phyloP scores from a whole-genome alignment of 2,113 vertebrate genomes.

The Anas platyrhynchos region DNA sequence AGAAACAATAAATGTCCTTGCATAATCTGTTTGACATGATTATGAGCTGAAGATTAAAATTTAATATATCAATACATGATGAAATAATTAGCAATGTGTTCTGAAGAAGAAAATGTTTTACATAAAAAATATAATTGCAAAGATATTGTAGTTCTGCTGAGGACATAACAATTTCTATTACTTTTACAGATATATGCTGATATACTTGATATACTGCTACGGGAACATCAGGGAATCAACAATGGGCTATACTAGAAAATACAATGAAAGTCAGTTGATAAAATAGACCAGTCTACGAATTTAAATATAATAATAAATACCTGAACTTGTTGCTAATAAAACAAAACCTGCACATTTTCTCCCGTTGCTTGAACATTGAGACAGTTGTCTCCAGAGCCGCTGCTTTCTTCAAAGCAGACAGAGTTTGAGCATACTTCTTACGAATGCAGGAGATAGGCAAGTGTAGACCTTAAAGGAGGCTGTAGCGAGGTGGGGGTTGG shows the following conservation, averaged over 20 bases:
- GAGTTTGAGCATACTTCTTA: background rate
- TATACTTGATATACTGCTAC: background rate
- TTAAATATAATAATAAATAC: background rate
- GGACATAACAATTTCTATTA: background rate
- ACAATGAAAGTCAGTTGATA: background rate
- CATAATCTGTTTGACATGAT: background rate
- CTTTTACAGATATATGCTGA: background rate
- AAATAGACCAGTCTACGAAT: background rate
- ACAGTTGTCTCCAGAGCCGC: background rate
- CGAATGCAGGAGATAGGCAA: background rate
- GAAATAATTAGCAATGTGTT: background rate
- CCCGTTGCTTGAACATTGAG: background rate
- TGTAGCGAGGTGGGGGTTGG: too few relatives aligned
- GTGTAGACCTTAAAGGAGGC: background rate
- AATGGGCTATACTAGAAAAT: background rate
- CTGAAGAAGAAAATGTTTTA: background rate
- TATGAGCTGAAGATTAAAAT: constrained; percentile 33
- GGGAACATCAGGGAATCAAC: background rate
- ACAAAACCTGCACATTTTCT: background rate
- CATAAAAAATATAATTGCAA: background rate
- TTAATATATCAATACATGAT: background rate
- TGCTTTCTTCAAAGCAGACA: background rate
- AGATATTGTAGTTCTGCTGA: background rate
- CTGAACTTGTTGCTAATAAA: background rate
- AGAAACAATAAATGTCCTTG: background rate